Conservation (phyloP, 2,888 invertebrate genomes). For the Tenthredo distinguenda region DNA sequence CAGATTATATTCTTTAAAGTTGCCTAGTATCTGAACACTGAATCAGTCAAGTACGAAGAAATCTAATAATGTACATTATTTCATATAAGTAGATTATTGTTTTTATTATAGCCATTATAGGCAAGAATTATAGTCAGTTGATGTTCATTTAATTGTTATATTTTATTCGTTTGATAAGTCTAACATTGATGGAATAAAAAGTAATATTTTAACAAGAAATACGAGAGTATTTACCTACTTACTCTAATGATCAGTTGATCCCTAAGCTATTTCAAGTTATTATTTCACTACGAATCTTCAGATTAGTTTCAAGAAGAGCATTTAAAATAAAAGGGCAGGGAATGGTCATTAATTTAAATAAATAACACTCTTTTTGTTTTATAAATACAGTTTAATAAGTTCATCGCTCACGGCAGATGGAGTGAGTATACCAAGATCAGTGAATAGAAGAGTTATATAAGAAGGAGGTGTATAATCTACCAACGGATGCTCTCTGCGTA, state of each 20-base stretch:
- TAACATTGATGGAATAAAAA: slow-evolving; percentile 46
- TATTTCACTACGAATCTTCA: not conserved
- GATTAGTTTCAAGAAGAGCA: not conserved
- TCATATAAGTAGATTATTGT: slow-evolving; percentile 43
- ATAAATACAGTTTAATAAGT: slow-evolving; percentile 96
- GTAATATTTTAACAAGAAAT: slow-evolving; percentile 43
- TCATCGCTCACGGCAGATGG: slow-evolving; percentile 99
- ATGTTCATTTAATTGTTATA: slow-evolving; percentile 48
- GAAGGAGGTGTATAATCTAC: slow-evolving; percentile 99
- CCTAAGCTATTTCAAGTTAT: not conserved
- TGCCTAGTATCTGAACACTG: not conserved
- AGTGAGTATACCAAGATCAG: slow-evolving; percentile 96
- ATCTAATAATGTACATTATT: slow-evolving; percentile 47
- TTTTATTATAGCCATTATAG: slow-evolving; percentile 47
- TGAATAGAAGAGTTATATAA: slow-evolving; percentile 95
- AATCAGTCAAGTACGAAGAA: slow-evolving; percentile 39
- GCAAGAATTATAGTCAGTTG: slow-evolving; percentile 42
- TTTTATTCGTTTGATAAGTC: slow-evolving; percentile 43
- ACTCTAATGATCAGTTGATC: not conserved
- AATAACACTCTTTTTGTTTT: slow-evolving; percentile 70
- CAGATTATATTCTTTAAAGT: slow-evolving; percentile 46
- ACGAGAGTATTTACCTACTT: not conserved
- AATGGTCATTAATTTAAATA: not conserved
- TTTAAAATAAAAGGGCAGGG: not conserved
- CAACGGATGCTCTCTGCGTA: slow-evolving; percentile 88